Conservation (phyloP, 1,140 invertebrate genomes). For the Planococcus citri region DNA sequence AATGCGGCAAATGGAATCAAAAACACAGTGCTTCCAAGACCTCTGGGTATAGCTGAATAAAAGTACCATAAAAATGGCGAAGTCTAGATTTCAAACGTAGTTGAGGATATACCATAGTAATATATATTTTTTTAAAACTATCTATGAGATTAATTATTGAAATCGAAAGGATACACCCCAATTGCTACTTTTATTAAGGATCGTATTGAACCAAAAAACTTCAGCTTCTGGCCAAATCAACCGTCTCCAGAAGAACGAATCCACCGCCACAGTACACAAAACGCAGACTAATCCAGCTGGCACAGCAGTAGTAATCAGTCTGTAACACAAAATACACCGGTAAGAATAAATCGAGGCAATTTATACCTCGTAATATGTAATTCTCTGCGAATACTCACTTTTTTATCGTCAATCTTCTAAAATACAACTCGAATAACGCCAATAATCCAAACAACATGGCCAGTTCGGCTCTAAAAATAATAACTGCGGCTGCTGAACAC, state of each 20-base stretch:
- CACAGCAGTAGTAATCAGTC: conserved; percentile 55
- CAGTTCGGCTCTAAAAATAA: conserved; percentile 86
- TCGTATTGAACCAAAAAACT: conserved; percentile 91
- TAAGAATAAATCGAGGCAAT: too few relatives aligned
- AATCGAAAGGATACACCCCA: conserved; percentile 98
- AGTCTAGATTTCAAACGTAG: conserved; percentile 44
- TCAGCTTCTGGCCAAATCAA: conserved; percentile 93
- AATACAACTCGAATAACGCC: conserved; percentile 61
- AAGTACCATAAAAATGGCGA: conserved; percentile 97
- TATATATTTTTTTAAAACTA: too few relatives aligned
- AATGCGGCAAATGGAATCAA: conserved; percentile 69
- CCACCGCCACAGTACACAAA: conserved; percentile 60
- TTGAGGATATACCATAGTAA: conserved; percentile 16
- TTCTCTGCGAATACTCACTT: too few relatives aligned
- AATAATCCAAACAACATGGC: conserved; percentile 77
- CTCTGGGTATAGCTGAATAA: conserved; percentile 87
- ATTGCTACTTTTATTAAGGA: conserved; percentile 86
- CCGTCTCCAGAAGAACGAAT: conserved; percentile 87
- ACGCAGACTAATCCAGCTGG: conserved; percentile 57
- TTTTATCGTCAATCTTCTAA: conserved; percentile 37
- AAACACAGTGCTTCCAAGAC: conserved; percentile 64
- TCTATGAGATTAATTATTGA: too few relatives aligned
- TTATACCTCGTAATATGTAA: too few relatives aligned
- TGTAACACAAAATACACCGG: conserved; percentile 30
- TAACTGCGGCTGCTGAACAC: conserved; percentile 68